Conservation (phyloP, 2,797 vertebrate species). For the Leuciscus waleckii region DNA sequence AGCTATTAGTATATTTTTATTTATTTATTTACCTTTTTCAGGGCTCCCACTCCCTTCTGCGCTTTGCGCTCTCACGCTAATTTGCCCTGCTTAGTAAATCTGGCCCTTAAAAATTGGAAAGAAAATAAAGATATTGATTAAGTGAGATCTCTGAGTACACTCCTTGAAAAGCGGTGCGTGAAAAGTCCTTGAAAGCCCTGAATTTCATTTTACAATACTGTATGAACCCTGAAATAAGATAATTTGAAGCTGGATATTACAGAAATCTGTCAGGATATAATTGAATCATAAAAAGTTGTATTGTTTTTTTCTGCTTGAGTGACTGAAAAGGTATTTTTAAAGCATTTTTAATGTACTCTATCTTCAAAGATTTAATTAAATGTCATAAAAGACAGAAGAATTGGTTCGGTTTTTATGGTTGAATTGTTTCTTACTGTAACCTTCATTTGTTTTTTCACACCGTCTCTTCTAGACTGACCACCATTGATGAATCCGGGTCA, state of each 20-base stretch:
- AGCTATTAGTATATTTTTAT: too few species aligned
- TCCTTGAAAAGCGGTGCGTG: not conserved
- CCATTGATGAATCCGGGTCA: constrained; percentile 94
- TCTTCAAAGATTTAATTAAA: not conserved
- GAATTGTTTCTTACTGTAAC: not conserved
- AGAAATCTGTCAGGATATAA: not conserved
- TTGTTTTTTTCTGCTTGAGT: not conserved
- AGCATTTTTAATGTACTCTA: too few species aligned
- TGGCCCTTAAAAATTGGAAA: too few species aligned
- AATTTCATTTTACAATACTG: not conserved
- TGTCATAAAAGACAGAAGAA: not conserved
- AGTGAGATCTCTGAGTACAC: not conserved
- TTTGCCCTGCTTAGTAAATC: too few species aligned
- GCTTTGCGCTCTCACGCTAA: too few species aligned
- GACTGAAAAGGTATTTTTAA: not conserved
- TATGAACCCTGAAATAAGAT: not conserved
- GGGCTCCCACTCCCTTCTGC: too few species aligned
- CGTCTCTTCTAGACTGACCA: constrained; percentile 79
- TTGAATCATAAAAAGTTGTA: not conserved
- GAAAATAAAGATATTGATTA: not conserved
- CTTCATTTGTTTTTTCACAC: not conserved
- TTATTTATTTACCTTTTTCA: too few species aligned
- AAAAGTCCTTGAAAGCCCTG: too few species aligned
- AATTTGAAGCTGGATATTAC: not conserved
- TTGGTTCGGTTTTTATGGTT: not conserved